Evolutionary conservation across 2,113 vertebrate genomes (phyloP), one percentile per base, ranked within the genome.

Genomic region (Todiramphus chloris): DNA sequence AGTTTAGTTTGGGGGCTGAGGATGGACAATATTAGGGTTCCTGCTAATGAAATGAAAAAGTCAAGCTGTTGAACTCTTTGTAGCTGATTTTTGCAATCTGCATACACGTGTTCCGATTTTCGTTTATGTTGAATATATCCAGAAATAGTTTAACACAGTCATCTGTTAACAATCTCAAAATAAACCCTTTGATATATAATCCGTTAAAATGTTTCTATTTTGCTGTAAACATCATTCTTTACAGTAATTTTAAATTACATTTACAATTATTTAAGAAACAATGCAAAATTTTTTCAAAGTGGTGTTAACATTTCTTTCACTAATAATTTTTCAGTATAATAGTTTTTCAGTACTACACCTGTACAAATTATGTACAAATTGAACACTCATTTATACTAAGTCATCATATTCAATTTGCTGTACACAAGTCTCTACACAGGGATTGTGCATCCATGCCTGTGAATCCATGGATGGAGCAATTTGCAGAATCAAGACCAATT

Each of bases 151-250:
- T 30, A 55, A 51, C 16, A 28, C 14, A 19, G 21, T 62, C 16
- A 7, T 41, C 31, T 66, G 20, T 75, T 68, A 68, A 53, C 5
- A 51, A 63, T 60, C 39, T 78, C 58, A 56, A 44, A 76, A 14
- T 31, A 79, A 83, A 39, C 19, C 9, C 18, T 56, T 72, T n/a
- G 53, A 44, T 46, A 53, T 4, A 56, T 23, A 1, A 46, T 74
- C 56, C 66, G 20, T 56, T 50, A 75, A 56, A 60, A 35, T 64
- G 12, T n/a, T 77, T 35, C 11, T 10, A 15, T 84, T 96, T 74
- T 50, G 16, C 24, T 84, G 10, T 64, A 48, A 78, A 37, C 6
- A 14, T 35, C 0, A 0, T 66, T 53, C n/a, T 31, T 89, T 62
- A 30, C 15, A n/a, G 23, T 63, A 28, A 66, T 76, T 90, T 9